phyloP scores from a whole-genome alignment of 2,888 invertebrate species.

The Gastracanthus pulcherrimus region DNA sequence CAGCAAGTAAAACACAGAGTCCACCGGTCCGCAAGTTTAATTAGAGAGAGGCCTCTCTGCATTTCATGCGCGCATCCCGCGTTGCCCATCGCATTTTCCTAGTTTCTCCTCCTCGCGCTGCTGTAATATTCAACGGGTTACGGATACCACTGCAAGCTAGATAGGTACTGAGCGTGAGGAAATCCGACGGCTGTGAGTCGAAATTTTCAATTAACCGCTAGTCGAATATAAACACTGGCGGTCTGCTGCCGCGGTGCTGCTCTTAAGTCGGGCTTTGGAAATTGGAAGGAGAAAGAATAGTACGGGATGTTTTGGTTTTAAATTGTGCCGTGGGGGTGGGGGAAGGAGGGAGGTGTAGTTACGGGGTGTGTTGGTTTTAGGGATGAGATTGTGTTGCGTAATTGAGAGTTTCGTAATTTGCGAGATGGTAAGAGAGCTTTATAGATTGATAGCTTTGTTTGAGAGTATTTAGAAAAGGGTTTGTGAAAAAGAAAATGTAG shows the following conservation, averaged over 20 bases:
- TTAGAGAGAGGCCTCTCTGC: slow-evolving; percentile 11
- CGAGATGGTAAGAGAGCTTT: too few species aligned
- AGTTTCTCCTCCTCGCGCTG: neutral
- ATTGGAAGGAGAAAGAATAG: neutral
- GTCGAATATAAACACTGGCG: neutral
- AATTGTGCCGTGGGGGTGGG: neutral
- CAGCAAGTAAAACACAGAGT: too few species aligned
- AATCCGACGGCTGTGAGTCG: neutral
- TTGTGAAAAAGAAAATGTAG: too few species aligned
- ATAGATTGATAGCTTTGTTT: too few species aligned
- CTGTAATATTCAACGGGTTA: slow-evolving; percentile 24
- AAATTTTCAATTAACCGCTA: slow-evolving; percentile 30
- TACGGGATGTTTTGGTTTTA: neutral
- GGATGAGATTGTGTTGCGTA: neutral
- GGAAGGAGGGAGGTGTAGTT: neutral
- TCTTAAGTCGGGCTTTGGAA: neutral
- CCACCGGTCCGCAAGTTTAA: too few species aligned
- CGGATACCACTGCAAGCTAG: too few species aligned
- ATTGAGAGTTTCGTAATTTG: neutral
- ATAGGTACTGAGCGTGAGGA: neutral
- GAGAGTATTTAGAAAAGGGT: too few species aligned
- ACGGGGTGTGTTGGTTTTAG: neutral
- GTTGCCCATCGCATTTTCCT: too few species aligned
- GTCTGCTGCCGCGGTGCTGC: neutral
- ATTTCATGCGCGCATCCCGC: neutral